A percentile compares a stretch with the other conserved stretches of the same genome.
phyloP scores from a whole-genome alignment of 2,113 vertebrate species.

The Sus scrofa region DNA sequence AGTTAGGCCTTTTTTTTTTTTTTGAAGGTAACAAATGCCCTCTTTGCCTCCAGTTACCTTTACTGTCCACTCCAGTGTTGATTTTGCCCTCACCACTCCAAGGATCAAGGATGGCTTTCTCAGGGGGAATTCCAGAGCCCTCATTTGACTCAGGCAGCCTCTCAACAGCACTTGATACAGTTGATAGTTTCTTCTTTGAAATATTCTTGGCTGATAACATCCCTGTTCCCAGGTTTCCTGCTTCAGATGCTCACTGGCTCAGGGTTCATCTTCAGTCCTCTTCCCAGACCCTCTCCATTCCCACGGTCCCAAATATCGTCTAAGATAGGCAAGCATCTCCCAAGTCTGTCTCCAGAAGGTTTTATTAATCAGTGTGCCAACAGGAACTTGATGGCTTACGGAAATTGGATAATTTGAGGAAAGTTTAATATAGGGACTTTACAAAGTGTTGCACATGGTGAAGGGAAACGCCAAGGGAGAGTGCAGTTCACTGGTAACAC shows the following conservation, averaged over 20 bases:
- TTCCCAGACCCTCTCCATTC: not conserved
- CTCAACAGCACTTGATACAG: not conserved
- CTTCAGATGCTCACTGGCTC: not conserved
- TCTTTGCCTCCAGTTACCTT: not conserved
- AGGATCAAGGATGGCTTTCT: not conserved
- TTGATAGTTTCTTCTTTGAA: not conserved
- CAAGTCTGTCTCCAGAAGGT: not conserved
- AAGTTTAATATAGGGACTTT: not conserved
- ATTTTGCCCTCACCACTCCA: not conserved
- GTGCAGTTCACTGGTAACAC: not conserved
- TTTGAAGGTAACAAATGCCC: not conserved
- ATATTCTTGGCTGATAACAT: not conserved
- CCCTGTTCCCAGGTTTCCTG: not conserved
- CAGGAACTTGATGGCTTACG: not conserved
- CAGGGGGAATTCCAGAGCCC: not conserved
- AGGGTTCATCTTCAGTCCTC: not conserved
- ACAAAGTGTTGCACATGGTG: not conserved
- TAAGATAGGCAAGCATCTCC: not conserved
- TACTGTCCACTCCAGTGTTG: not conserved
- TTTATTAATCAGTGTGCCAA: not conserved
- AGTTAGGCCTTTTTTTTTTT: not conserved
- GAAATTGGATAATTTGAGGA: not conserved
- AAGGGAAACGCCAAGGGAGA: not conserved
- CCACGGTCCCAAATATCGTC: not conserved
- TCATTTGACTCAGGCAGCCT: not conserved